Percentiles rank a stretch among this genome's conserved stretches.
Conservation (phyloP, 2,113 vertebrate species). For the Fulmarus glacialis region DNA sequence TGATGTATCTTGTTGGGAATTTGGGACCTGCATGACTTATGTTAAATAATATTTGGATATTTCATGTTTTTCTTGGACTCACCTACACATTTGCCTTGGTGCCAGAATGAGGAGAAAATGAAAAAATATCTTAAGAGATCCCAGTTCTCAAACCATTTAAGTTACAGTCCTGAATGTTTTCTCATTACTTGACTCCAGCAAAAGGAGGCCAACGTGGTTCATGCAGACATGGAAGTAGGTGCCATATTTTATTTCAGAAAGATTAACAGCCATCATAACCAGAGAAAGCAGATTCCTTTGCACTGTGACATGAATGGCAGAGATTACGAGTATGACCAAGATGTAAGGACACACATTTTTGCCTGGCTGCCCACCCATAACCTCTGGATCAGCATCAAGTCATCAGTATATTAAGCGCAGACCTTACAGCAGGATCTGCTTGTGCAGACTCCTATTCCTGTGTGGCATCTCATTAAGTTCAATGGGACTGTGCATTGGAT, state of each 20-base stretch:
- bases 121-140: slow-evolving; percentile 8
- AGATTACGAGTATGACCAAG: not conserved
- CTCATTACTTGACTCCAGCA: not conserved
- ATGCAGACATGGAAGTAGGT: not conserved
- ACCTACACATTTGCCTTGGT: not conserved
- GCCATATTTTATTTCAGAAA: not conserved
- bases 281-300: not conserved
- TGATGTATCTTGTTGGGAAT: slow-evolving; percentile 56
- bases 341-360: not conserved
- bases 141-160: slow-evolving; percentile 31
- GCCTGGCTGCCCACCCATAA: not conserved
- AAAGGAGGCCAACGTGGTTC: not conserved
- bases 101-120: slow-evolving; percentile 46
- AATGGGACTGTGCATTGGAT: not conserved
- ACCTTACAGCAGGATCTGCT: not conserved
- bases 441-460: not conserved
- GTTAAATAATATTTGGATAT: slow-evolving; percentile 66
- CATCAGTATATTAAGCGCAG: not conserved
- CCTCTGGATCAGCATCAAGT: not conserved
- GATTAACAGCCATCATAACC: not conserved
- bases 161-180: not conserved
- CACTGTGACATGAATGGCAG: not conserved
- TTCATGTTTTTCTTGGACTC: slow-evolving; percentile 68
- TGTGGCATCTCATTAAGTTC: not conserved
- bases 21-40: slow-evolving; percentile 37